These are phyloP conservation scores for Tichodroma muraria DNA, from an alignment of 2,113 vertebrate genomes.

Conservation along the genomic window DNA sequence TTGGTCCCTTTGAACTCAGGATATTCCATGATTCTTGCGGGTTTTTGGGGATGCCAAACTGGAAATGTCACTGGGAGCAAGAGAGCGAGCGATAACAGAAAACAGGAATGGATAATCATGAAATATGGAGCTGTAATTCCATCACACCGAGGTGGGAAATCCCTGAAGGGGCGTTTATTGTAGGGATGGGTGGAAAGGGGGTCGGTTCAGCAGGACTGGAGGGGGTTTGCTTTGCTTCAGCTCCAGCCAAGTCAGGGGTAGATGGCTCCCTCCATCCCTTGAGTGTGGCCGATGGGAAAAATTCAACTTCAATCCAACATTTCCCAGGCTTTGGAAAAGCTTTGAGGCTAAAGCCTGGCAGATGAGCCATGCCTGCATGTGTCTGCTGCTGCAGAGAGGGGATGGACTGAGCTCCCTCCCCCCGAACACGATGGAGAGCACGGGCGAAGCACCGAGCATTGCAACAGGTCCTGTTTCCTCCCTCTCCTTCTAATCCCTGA, in stretches of 20 bases:
- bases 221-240: background rate
- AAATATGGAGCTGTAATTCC: background rate
- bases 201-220: background rate
- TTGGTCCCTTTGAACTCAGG: background rate
- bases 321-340: background rate
- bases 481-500: slow-evolving; percentile 23
- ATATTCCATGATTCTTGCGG: background rate
- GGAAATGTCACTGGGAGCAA: background rate
- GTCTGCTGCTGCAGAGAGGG: background rate
- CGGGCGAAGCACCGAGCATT: background rate
- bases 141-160: background rate
- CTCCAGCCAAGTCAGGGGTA: background rate
- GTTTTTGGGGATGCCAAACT: background rate
- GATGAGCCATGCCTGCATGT: rapidly evolving
- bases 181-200: rapidly evolving
- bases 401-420: background rate
- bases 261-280: background rate
- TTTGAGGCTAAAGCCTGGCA: background rate
- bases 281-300: rapidly evolving
- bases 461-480: background rate
- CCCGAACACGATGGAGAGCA: rapidly evolving
- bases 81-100: rapidly evolving
- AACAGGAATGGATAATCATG: rapidly evolving
- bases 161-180: rapidly evolving
- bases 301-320: background rate